These are phyloP conservation scores for Pristis pectinata DNA, from an alignment of 2,797 vertebrate species.

Conservation along the genomic window DNA sequence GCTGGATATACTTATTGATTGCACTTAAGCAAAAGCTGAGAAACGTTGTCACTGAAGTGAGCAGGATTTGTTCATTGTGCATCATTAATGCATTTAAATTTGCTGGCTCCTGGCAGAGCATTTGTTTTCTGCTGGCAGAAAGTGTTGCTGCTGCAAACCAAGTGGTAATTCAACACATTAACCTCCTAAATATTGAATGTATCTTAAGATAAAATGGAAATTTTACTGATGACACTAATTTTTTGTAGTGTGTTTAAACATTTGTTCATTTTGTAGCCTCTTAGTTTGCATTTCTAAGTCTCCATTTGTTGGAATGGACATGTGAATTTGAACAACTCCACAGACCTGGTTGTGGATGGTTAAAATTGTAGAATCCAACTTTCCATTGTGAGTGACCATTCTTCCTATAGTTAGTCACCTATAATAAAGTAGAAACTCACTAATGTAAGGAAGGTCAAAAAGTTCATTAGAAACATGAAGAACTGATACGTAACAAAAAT, in stretches of 20 bases:
- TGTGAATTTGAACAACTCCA: not conserved
- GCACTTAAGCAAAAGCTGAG: not conserved
- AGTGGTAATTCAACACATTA: not conserved
- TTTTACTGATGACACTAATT: not conserved
- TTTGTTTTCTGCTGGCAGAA: slow-evolving; percentile 20
- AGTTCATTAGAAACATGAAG: not conserved
- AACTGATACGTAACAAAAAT: not conserved
- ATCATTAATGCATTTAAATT: not conserved
- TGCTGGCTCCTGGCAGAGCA: not conserved
- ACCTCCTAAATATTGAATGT: slow-evolving; percentile 5
- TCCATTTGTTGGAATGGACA: not conserved
- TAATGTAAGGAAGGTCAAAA: slow-evolving; percentile 13
- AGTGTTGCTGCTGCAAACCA: not conserved
- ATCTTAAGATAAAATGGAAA: not conserved
- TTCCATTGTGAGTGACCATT: not conserved
- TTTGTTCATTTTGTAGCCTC: not conserved
- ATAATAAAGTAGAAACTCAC: not conserved
- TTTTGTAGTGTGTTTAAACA: not conserved
- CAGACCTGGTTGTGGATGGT: not conserved
- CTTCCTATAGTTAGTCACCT: not conserved
- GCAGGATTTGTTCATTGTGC: not conserved
- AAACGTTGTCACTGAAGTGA: not conserved
- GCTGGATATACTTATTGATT: not conserved
- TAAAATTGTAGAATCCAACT: not conserved
- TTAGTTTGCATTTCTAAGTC: not conserved